These are phyloP conservation scores for Hypomesus transpacificus DNA, from an alignment of 2,113 vertebrate genomes.

Conservation along the genomic window DNA sequence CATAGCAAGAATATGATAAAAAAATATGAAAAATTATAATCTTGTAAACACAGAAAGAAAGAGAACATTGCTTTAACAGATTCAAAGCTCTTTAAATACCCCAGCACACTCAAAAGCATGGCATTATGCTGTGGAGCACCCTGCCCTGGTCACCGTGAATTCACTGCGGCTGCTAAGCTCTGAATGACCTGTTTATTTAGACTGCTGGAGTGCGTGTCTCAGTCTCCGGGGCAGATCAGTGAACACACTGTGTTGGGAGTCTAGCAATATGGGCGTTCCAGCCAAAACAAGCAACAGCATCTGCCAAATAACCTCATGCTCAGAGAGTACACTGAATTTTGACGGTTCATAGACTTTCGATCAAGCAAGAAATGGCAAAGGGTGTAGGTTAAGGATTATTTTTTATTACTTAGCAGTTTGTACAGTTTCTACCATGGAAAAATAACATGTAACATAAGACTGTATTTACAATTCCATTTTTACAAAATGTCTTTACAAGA, in stretches of 20 bases:
- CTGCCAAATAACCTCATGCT: constrained; percentile 47
- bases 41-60: background rate
- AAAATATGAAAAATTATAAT: no score
- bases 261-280: constrained; percentile 36
- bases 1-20: no score
- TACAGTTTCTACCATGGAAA: constrained; percentile 88
- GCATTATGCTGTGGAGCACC: constrained; percentile 30
- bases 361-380: constrained; percentile 45
- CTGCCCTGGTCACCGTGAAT: constrained; percentile 32
- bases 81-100: background rate
- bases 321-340: constrained; percentile 38
- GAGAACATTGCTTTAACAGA: background rate
- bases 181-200: constrained; percentile 67
- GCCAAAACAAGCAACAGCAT: constrained; percentile 65
- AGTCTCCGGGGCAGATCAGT: constrained; percentile 48
- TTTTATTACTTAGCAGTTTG: constrained; percentile 89
- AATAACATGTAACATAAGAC: constrained; percentile 78
- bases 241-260: constrained; percentile 44
- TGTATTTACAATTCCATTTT: constrained; percentile 92
- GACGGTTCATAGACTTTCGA: constrained; percentile 40
- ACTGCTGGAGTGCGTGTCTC: constrained; percentile 48
- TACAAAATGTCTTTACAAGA: constrained; percentile 88
- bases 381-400: constrained; percentile 72
- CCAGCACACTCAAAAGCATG: constrained; percentile 29
- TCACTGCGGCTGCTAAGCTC: constrained; percentile 37